Evolutionary conservation across 2,797 vertebrate species (phyloP).

Genomic region (Diplodus sargus): DNA sequence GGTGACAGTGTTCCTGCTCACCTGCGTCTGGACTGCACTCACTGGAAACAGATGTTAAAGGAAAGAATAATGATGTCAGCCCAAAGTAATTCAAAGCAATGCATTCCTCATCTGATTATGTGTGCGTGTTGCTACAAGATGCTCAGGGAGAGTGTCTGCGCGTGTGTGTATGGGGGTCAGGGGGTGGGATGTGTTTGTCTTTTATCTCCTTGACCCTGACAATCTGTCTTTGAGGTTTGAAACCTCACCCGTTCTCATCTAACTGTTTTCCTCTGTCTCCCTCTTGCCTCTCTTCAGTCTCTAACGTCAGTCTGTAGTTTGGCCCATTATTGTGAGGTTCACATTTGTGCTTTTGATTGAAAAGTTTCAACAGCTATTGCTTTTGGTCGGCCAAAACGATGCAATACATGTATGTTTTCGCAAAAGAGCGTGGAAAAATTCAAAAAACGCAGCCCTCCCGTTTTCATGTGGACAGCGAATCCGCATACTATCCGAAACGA

Average conservation of each 20-base stretch:
- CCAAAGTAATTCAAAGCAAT: slow-evolving; percentile 53
- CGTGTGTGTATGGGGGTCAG: background rate
- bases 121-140: slow-evolving; percentile 25
- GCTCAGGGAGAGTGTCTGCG: background rate
- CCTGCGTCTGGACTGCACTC: slow-evolving; percentile 69
- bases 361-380: background rate
- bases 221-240: slow-evolving; percentile 5
- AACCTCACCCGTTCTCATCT: background rate
- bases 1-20: slow-evolving; percentile 56
- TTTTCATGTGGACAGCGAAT: too few relatives aligned
- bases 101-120: slow-evolving; percentile 31
- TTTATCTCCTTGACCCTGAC: slow-evolving; percentile 15
- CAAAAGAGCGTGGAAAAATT: too few relatives aligned
- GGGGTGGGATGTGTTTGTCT: too few relatives aligned
- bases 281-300: background rate
- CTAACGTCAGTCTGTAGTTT: background rate
- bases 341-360: background rate
- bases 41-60: slow-evolving; percentile 76
- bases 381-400: too few relatives aligned
- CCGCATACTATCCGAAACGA: too few relatives aligned
- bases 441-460: too few relatives aligned
- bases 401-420: too few relatives aligned
- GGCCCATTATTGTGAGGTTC: background rate
- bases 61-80: slow-evolving; percentile 64
- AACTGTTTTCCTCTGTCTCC: background rate